Evolutionary conservation across 2,113 vertebrate genomes (phyloP).

Genomic region (Solea senegalensis): DNA sequence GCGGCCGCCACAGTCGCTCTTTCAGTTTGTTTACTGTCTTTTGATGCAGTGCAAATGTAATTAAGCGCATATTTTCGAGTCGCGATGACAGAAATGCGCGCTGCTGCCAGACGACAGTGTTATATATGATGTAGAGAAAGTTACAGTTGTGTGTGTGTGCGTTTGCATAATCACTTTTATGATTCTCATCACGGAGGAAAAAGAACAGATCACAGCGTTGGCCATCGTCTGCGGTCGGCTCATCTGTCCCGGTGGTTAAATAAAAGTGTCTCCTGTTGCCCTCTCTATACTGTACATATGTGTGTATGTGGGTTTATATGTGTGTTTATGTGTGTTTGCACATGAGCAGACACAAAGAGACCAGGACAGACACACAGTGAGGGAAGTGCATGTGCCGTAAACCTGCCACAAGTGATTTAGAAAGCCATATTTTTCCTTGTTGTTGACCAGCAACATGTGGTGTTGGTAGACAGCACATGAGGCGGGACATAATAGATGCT

Average conservation of each 20-base stretch:
- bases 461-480: conserved; percentile 75
- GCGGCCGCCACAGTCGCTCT: neutral
- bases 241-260: conserved; percentile 8
- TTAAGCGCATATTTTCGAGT: neutral
- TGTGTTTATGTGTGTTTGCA: conserved; percentile 47
- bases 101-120: conserved; percentile 6
- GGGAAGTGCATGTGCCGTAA: conserved; percentile 61
- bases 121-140: conserved; percentile 8
- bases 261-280: conserved; percentile 23
- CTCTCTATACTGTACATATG: conserved; percentile 20
- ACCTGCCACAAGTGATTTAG: conserved; percentile 79
- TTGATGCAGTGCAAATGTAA: too few relatives aligned
- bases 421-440: conserved; percentile 69
- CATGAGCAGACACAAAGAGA: conserved; percentile 46
- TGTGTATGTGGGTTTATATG: conserved; percentile 42
- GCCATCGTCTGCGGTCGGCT: neutral
- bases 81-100: conserved; percentile 2
- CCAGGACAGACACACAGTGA: conserved; percentile 48
- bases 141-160: neutral
- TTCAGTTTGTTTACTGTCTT: neutral
- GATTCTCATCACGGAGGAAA: conserved; percentile 3
- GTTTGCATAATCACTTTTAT: conserved; percentile 15
- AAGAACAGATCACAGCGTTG: neutral
- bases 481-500: conserved; percentile 69
- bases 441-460: conserved; percentile 80